Conservation (phyloP, 2,113 vertebrate genomes). For the Marcusenius ussheri region DNA sequence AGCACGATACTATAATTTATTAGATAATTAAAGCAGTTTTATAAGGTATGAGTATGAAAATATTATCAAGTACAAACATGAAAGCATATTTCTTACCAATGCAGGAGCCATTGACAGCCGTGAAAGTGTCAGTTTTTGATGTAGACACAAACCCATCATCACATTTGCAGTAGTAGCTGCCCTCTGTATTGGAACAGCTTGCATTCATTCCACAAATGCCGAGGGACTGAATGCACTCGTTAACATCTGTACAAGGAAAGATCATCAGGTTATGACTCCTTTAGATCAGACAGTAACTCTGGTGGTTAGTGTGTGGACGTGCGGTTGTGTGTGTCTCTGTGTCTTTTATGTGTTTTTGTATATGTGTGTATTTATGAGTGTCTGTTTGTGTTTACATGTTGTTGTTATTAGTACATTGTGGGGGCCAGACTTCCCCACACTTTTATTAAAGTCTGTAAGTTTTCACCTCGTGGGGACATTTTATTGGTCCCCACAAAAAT, state of each 20-base stretch:
- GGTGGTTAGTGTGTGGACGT: neutral
- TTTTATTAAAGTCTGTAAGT: no score
- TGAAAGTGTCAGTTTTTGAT: accelerated
- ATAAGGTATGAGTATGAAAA: neutral
- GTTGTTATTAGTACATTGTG: no score
- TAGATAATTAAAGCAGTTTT: neutral
- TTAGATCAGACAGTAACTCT: neutral
- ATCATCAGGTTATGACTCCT: neutral
- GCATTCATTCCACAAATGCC: neutral
- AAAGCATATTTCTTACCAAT: neutral
- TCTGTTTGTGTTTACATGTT: no score
- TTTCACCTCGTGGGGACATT: no score
- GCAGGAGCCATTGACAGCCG: neutral
- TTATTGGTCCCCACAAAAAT: no score
- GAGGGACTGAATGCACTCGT: neutral
- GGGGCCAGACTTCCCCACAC: no score
- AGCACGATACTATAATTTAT: neutral
- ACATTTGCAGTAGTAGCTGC: conserved; percentile 44
- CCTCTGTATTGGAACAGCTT: conserved; percentile 26
- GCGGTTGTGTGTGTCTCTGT: no score
- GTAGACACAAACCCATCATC: accelerated
- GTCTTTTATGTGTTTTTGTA: no score
- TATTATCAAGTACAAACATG: neutral
- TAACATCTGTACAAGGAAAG: conserved; percentile 1
- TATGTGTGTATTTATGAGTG: no score